Conservation (phyloP, 2,888 invertebrate genomes). For the Epistrophe eligans region DNA sequence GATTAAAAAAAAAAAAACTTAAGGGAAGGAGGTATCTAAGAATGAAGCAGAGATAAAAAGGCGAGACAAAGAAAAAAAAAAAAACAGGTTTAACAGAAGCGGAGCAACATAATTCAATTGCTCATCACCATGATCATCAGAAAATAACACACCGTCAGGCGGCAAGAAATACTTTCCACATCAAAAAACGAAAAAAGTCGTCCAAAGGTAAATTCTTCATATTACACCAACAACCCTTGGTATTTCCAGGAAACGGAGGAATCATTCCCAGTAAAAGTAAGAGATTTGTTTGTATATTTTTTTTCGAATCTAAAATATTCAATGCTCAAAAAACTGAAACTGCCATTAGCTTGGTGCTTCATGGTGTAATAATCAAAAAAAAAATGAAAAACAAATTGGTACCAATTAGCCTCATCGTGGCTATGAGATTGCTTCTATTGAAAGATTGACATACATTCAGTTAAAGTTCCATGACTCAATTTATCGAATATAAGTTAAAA, state of each 20-base stretch:
- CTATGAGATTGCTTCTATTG: conserved; percentile 33
- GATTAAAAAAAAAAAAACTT: conserved; percentile 1
- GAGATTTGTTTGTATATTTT: conserved; percentile 15
- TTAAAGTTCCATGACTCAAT: conserved; percentile 60
- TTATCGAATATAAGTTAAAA: conserved; percentile 69
- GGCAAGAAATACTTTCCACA: conserved; percentile 23
- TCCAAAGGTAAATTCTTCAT: conserved; percentile 39
- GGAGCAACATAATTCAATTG: conserved; percentile 49
- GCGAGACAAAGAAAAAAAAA: conserved; percentile 14
- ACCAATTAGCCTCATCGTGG: conserved; percentile 41
- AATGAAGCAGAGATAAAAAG: not conserved
- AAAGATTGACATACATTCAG: conserved; percentile 57
- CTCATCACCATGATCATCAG: conserved; percentile 24
- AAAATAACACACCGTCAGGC: not conserved
- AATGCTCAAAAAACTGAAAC: conserved; percentile 47
- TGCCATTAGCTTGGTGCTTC: conserved; percentile 33
- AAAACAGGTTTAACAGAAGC: conserved; percentile 64
- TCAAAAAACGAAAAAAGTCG: conserved; percentile 5
- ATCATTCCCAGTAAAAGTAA: conserved; percentile 49
- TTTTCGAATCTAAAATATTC: conserved; percentile 6
- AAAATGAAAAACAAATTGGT: conserved; percentile 47
- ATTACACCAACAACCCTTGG: conserved; percentile 7
- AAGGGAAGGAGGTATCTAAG: conserved; percentile 29
- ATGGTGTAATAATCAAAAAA: conserved; percentile 4
- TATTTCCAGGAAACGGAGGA: conserved; percentile 39